These are phyloP conservation scores for Cichlasoma orientale DNA, from an alignment of 2,797 vertebrate species.

Conservation along the genomic window DNA sequence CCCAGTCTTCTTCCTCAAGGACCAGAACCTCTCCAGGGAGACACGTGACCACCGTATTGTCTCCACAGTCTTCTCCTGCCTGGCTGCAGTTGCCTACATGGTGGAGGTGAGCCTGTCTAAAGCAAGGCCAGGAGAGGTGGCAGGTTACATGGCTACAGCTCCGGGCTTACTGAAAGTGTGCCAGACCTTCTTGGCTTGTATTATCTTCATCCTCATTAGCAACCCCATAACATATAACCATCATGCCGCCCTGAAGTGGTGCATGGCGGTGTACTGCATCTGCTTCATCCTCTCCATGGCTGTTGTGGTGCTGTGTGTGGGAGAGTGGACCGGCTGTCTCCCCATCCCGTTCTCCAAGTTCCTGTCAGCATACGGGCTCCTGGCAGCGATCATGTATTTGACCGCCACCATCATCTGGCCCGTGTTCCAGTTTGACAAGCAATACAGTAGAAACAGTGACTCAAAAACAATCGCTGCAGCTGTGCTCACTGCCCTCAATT, in stretches of 20 bases:
- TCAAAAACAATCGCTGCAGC: slow-evolving; percentile 32
- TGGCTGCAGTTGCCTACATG: slow-evolving; percentile 84
- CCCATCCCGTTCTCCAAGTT: slow-evolving; percentile 88
- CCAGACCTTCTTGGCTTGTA: slow-evolving; percentile 87
- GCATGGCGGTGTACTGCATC: slow-evolving; percentile 90
- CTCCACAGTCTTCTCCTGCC: slow-evolving; percentile 86
- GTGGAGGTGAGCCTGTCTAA: slow-evolving; percentile 85
- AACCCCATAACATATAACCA: slow-evolving; percentile 56
- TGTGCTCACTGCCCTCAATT: slow-evolving; percentile 78
- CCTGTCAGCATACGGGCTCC: slow-evolving; percentile 83
- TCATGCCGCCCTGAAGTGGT: slow-evolving; percentile 82
- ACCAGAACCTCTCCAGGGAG: rapidly evolving
- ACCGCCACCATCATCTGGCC: slow-evolving; percentile 88
- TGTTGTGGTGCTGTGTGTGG: slow-evolving; percentile 86
- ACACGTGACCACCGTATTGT: slow-evolving; percentile 68
- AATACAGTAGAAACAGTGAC: rapidly evolving
- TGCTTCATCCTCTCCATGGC: slow-evolving; percentile 89
- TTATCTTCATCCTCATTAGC: slow-evolving; percentile 88
- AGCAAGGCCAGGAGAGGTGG: slow-evolving; percentile 87
- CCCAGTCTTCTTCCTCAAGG: slow-evolving; percentile 78
- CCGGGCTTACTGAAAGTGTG: slow-evolving; percentile 90
- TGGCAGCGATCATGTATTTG: slow-evolving; percentile 84
- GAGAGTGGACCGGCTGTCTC: slow-evolving; percentile 85
- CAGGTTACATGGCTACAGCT: slow-evolving; percentile 90
- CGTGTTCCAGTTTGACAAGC: slow-evolving; percentile 83